Conservation (phyloP, 1,140 invertebrate genomes). For the Drosophila kepulauana region DNA sequence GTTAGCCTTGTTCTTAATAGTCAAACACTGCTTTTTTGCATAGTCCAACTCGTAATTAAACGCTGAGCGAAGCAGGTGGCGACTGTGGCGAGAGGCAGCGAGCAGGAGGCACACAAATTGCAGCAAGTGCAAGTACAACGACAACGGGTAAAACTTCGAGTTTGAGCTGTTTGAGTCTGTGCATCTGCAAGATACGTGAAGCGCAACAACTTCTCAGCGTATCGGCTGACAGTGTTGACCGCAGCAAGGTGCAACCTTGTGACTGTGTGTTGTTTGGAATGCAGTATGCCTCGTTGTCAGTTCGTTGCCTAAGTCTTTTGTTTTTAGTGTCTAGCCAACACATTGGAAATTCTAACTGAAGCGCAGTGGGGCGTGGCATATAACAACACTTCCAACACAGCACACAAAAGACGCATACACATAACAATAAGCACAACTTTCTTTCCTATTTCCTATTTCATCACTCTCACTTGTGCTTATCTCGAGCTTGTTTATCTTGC, state of each 20-base stretch:
- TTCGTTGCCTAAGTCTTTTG: slow-evolving; percentile 77
- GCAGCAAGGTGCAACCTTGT: slow-evolving; percentile 63
- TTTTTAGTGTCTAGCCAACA: slow-evolving; percentile 8
- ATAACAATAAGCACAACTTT: slow-evolving; percentile 58
- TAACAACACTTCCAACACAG: slow-evolving; percentile 17
- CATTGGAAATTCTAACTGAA: slow-evolving; percentile 57
- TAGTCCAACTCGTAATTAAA: slow-evolving; percentile 66
- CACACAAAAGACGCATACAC: slow-evolving; percentile 19
- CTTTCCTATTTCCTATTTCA: slow-evolving; percentile 43
- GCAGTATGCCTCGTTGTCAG: slow-evolving; percentile 52
- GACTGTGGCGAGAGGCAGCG: neutral
- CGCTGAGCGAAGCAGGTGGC: slow-evolving; percentile 2
- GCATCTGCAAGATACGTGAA: slow-evolving; percentile 43
- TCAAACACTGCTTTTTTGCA: slow-evolving; percentile 61
- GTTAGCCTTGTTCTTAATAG: slow-evolving; percentile 80
- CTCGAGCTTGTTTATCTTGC: slow-evolving; percentile 69
- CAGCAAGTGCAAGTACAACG: slow-evolving; percentile 20
- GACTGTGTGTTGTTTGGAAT: slow-evolving; percentile 49
- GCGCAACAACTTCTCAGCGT: slow-evolving; percentile 36
- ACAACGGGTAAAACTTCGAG: too few species aligned
- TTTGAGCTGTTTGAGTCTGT: slow-evolving; percentile 11
- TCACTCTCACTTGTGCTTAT: slow-evolving; percentile 70
- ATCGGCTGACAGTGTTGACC: slow-evolving; percentile 70
- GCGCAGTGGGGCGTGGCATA: slow-evolving; percentile 48
- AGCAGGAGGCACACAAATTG: slow-evolving; percentile 33